A percentile compares a stretch with the other conserved stretches of the same genome.
phyloP scores from a whole-genome alignment of 2,113 vertebrate genomes.

The Engystomops pustulosus region DNA sequence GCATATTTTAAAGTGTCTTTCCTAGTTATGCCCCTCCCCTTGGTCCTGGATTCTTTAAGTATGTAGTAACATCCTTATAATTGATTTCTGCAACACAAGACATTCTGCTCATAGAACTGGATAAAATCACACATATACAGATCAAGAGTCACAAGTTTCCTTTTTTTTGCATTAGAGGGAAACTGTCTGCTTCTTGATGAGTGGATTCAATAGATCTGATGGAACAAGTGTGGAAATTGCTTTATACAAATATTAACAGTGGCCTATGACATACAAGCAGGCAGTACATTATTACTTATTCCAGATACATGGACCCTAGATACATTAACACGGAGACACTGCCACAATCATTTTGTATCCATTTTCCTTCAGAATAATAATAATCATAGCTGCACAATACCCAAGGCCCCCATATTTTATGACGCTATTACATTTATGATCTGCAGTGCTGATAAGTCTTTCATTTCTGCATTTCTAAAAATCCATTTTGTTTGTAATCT shows the following conservation, averaged over 20 bases:
- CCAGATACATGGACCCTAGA: neutral
- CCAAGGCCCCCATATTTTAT: slow-evolving; percentile 40
- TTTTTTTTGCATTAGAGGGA: neutral
- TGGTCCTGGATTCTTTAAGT: neutral
- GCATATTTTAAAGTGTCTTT: no score
- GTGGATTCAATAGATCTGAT: neutral
- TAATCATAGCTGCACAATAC: slow-evolving; percentile 39
- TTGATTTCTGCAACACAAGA: neutral
- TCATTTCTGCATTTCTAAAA: slow-evolving; percentile 50
- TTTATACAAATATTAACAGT: slow-evolving; percentile 18
- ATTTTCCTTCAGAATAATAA: slow-evolving; percentile 34
- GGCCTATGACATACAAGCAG: neutral
- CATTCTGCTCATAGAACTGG: neutral
- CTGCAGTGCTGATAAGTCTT: slow-evolving; percentile 36
- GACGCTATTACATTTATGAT: slow-evolving; percentile 43
- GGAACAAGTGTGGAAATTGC: neutral
- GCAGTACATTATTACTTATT: neutral
- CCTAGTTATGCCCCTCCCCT: neutral
- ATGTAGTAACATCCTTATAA: neutral
- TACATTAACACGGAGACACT: slow-evolving; percentile 18
- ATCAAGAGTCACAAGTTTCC: neutral
- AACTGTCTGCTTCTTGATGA: neutral
- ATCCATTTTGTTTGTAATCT: slow-evolving; percentile 48
- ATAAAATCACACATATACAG: neutral
- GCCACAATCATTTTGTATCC: slow-evolving; percentile 17